phyloP scores from a whole-genome alignment of 2,797 vertebrate genomes.

The Takifugu rubripes region DNA sequence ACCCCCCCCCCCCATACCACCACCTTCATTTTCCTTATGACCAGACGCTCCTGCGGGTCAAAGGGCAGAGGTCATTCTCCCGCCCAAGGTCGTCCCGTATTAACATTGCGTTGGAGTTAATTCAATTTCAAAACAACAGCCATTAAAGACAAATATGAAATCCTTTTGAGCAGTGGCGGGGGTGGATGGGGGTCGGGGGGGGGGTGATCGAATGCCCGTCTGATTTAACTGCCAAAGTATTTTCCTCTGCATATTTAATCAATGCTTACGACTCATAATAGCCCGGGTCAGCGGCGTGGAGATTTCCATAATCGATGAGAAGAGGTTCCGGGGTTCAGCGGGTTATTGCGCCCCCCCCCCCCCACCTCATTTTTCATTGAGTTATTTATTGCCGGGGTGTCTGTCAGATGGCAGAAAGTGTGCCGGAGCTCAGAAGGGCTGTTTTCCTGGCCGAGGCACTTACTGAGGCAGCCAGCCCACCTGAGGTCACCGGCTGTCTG shows the following conservation, averaged over 20 bases:
- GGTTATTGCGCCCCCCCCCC: constrained; percentile 46
- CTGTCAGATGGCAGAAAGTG: constrained; percentile 43
- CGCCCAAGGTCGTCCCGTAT: constrained; percentile 81
- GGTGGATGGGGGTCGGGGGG: constrained; percentile 6
- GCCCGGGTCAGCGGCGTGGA: constrained; percentile 42
- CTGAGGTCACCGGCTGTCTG: constrained; percentile 16
- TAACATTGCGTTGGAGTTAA: constrained; percentile 78
- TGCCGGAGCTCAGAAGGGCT: constrained; percentile 3
- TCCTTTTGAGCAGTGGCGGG: constrained; percentile 49
- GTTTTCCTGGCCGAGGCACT: not conserved
- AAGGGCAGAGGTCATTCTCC: constrained; percentile 77
- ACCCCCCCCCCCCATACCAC: constrained; percentile 26
- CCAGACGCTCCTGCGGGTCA: constrained; percentile 78
- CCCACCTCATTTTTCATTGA: constrained; percentile 61
- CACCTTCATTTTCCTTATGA: constrained; percentile 74
- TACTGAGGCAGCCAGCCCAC: constrained; percentile 4
- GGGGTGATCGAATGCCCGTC: constrained; percentile 62
- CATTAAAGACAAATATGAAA: constrained; percentile 55
- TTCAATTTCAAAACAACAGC: constrained; percentile 76
- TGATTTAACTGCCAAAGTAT: constrained; percentile 69
- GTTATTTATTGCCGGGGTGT: constrained; percentile 61
- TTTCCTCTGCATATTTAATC: constrained; percentile 71
- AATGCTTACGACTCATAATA: constrained; percentile 72
- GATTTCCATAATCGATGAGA: constrained; percentile 71
- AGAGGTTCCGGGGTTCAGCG: constrained; percentile 69